Evolutionary conservation across 2,797 vertebrate species (phyloP).

Genomic region (Crax fasciolata): DNA sequence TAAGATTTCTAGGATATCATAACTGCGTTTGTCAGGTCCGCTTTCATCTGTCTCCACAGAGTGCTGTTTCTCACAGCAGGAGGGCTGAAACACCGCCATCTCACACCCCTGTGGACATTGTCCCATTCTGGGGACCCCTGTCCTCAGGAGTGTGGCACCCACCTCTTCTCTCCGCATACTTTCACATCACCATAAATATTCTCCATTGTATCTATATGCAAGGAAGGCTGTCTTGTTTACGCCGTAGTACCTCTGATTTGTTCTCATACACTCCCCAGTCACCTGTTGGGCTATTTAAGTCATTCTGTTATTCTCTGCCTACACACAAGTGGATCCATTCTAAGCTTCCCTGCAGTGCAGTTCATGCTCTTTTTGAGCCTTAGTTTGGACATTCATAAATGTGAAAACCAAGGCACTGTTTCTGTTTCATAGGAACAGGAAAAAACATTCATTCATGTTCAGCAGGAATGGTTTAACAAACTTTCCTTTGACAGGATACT

Average conservation of each 20-base stretch:
- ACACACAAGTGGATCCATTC: background rate
- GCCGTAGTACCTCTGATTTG: background rate
- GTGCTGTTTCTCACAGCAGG: background rate
- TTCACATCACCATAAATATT: background rate
- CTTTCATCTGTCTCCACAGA: background rate
- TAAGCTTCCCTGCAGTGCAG: background rate
- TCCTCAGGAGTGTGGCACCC: background rate
- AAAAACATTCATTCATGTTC: constrained; percentile 20
- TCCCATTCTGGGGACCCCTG: background rate
- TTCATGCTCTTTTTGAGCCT: background rate
- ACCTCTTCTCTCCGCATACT: background rate
- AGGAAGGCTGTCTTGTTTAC: background rate
- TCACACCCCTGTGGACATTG: background rate
- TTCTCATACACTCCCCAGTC: background rate
- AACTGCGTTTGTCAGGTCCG: background rate
- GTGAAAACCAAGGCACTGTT: background rate
- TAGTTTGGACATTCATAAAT: background rate
- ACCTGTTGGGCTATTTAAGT: background rate
- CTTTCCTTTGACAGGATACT: constrained; percentile 33
- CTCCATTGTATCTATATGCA: background rate
- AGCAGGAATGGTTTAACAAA: constrained; percentile 20
- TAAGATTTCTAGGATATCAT: background rate
- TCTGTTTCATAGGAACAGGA: constrained; percentile 16
- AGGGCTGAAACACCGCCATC: background rate
- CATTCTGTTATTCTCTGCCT: constrained; percentile 8